Base-by-base conservation (phyloP, 2,113 vertebrate genomes). In the Gadus chalcogrammus region DNA sequence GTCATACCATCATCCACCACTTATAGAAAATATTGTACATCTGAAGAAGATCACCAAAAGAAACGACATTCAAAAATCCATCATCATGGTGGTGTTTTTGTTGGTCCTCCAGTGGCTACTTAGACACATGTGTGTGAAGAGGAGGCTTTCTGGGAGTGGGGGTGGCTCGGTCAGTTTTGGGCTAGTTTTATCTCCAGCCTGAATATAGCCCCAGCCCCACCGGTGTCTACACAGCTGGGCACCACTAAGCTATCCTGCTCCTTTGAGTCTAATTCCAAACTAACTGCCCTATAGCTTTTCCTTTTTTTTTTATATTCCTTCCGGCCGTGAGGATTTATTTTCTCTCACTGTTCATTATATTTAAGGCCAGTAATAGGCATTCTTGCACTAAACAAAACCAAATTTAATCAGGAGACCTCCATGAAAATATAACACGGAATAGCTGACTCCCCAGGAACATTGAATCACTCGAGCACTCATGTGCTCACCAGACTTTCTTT, bases 361-460 rank as follows among this genome's bases (percentile, higher is more conserved):
- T 78, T 76, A 76, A 65, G 63, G 74, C 74, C 67, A 9, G 81
- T 78, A 68, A 80, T 84, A 73, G 80, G 79, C 83, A 77, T 76
- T 61, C 74, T 71, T 64, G 71, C 71, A 59, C 18, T 73, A 82
- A 66, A 78, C 68, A 79, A 73, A 77, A 20, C 59, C 11, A 61
- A 61, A 79, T 73, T 71, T 38, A 82, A 84, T 76, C 13, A 18
- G 76, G 76, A 75, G 64, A 63, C 61, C 67, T 67, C 7, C 58
- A 75, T 70, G 72, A 27, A 59, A 76, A 80, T 65, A 63, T 18
- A 63, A 48, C 20, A 22, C 56, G 65, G 82, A 85, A 79, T 24
- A 76, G 81, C 77, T 78, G 79, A 85, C 79, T 81, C 77, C 73
- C 61, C 67, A 81, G 73, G 76, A 80, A 70, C 76, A 42, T 72